Percentiles rank a stretch among this genome's conserved stretches.
Conservation (phyloP, 2,888 invertebrate genomes). For the Eupithecia vulgata region DNA sequence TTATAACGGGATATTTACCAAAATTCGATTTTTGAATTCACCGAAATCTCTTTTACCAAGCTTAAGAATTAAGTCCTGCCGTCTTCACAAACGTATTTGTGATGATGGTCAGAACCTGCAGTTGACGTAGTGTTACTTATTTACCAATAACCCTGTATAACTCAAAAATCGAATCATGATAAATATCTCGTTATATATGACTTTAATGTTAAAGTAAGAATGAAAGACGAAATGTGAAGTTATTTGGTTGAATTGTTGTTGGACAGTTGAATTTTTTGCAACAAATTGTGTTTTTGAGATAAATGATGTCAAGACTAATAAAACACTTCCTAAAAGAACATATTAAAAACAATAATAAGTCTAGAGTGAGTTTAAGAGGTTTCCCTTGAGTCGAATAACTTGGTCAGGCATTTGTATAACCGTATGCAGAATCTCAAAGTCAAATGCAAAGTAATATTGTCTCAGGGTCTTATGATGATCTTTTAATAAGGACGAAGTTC, state of each 20-base stretch:
- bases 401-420: neutral
- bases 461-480: neutral
- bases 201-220: no score
- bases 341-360: neutral
- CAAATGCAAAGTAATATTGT: neutral
- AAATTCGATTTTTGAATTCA: no score
- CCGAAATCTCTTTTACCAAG: no score
- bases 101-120: no score
- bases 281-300: neutral
- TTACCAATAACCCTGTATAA: no score
- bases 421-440: neutral
- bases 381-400: slow-evolving; percentile 4
- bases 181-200: no score
- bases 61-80: no score
- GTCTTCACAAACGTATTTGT: no score
- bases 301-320: neutral
- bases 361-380: neutral
- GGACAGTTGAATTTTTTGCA: neutral
- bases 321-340: neutral
- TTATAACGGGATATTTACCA: no score
- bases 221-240: neutral
- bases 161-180: no score
- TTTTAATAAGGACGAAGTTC: neutral
- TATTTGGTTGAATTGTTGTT: neutral
- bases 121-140: no score